These are phyloP conservation scores for Jacana jacana DNA, from an alignment of 2,113 vertebrate genomes.

Conservation along the genomic window DNA sequence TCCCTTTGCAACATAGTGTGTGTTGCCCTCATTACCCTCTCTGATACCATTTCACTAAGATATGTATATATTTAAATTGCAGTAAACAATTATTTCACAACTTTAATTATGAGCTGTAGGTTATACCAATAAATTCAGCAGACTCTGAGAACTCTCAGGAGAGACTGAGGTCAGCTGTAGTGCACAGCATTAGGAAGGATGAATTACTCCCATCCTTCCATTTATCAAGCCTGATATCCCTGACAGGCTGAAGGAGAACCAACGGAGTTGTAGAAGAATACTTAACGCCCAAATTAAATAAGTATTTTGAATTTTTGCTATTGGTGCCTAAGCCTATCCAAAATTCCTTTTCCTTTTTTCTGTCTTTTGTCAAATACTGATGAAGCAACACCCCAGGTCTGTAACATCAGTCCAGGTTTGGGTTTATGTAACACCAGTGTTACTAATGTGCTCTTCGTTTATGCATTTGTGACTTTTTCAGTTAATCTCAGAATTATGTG, in stretches of 20 bases:
- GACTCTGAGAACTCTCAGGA: slow-evolving; percentile 16
- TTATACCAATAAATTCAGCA: slow-evolving; percentile 40
- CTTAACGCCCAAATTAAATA: neutral
- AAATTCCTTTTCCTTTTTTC: neutral
- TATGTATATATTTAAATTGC: neutral
- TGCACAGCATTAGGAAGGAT: slow-evolving; percentile 10
- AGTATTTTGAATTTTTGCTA: neutral
- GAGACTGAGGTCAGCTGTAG: slow-evolving; percentile 49
- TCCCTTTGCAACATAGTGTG: neutral
- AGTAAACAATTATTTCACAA: neutral
- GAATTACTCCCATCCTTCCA: slow-evolving; percentile 30
- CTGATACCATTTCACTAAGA: neutral
- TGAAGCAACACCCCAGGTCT: neutral
- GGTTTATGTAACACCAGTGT: neutral
- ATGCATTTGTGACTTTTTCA: neutral
- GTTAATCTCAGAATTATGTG: neutral
- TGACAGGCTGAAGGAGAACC: slow-evolving; percentile 19
- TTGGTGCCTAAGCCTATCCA: neutral
- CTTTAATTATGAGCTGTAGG: neutral
- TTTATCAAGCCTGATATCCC: slow-evolving; percentile 23
- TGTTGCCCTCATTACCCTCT: neutral
- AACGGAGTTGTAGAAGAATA: neutral
- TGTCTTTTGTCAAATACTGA: neutral
- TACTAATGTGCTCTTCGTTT: neutral
- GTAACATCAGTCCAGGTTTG: neutral